Conservation (phyloP, 1,140 invertebrate genomes). For the Tyrophagus putrescentiae region DNA sequence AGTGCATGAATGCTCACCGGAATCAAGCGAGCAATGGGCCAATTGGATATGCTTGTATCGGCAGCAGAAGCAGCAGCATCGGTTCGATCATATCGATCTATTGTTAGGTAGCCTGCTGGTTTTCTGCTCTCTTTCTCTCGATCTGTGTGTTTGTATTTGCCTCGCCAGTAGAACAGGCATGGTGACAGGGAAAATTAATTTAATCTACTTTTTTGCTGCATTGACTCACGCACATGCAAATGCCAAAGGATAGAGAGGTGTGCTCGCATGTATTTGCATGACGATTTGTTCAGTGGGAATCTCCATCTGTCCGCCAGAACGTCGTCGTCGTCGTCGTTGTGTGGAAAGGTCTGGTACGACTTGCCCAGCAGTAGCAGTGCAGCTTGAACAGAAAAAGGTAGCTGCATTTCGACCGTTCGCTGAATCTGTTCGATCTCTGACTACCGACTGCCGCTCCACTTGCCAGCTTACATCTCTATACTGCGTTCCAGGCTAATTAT, state of each 20-base stretch:
- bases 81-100: constrained; percentile 4
- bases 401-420: too few relatives aligned
- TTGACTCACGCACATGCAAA: constrained; percentile 11
- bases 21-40: not conserved
- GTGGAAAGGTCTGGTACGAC: not conserved
- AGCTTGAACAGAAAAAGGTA: not conserved
- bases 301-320: constrained; percentile 1
- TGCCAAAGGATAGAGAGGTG: not conserved
- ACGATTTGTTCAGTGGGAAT: constrained; percentile 1
- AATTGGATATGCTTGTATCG: too few relatives aligned
- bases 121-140: too few relatives aligned
- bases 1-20: not conserved
- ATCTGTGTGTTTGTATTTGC: constrained; percentile 2
- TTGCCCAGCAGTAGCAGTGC: not conserved
- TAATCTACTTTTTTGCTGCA: not conserved
- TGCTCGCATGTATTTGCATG: constrained; percentile 8
- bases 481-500: constrained; percentile 4
- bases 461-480: constrained; percentile 3
- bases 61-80: too few relatives aligned
- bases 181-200: constrained; percentile 4
- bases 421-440: too few relatives aligned
- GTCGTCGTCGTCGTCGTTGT: not conserved
- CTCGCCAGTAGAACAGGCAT: not conserved
- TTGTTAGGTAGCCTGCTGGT: not conserved
- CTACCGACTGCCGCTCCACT: too few relatives aligned